These are phyloP conservation scores for Conops quadrifasciatus DNA, from an alignment of 2,888 invertebrate genomes.

Conservation along the genomic window DNA sequence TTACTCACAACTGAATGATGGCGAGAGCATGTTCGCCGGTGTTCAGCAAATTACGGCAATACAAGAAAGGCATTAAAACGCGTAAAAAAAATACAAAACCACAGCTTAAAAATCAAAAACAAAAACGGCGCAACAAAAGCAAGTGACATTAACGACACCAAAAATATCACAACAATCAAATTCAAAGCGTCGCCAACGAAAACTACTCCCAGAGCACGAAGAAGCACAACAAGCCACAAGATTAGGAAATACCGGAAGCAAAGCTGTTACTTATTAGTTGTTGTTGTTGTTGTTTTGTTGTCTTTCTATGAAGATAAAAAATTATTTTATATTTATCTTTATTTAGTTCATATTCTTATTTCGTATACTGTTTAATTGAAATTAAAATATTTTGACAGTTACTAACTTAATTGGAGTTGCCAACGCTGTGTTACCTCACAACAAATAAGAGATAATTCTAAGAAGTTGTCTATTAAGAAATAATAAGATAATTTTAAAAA, in stretches of 20 bases:
- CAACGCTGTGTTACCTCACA: background rate
- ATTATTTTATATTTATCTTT: background rate
- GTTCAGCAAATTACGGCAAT: constrained; percentile 34
- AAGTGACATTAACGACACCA: constrained; percentile 21
- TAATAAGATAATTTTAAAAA: no score
- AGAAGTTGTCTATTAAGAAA: no score
- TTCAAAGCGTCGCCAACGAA: constrained; percentile 11
- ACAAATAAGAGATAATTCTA: no score
- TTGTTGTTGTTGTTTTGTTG: constrained; percentile 14
- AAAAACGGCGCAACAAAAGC: background rate
- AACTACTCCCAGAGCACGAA: constrained; percentile 6
- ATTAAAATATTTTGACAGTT: constrained; percentile 13
- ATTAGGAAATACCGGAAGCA: constrained; percentile 45
- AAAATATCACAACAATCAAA: constrained; percentile 38
- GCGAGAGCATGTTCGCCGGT: constrained; percentile 32
- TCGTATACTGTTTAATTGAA: constrained; percentile 14
- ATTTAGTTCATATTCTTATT: background rate
- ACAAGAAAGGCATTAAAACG: constrained; percentile 25
- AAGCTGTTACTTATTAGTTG: constrained; percentile 36
- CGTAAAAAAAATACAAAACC: background rate
- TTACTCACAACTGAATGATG: constrained; percentile 56
- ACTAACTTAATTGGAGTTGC: background rate
- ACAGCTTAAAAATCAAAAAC: constrained; percentile 16
- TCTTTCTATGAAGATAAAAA: no score
- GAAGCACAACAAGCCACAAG: constrained; percentile 10